These are phyloP conservation scores for Heterotilapia buettikoferi DNA, from an alignment of 2,113 vertebrate genomes.

Conservation along the genomic window DNA sequence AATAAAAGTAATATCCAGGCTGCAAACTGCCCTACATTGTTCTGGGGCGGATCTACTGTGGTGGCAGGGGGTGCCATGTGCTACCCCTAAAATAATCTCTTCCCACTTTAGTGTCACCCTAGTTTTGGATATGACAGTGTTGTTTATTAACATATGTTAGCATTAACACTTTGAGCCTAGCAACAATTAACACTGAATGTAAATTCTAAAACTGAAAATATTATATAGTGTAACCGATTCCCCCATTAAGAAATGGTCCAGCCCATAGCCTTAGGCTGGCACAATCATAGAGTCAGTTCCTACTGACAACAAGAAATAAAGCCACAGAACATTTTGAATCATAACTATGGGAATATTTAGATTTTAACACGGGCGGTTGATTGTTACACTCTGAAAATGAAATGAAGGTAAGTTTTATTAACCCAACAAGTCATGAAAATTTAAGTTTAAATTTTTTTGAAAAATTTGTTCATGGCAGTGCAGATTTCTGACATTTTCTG, in stretches of 20 bases:
- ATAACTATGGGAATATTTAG: not conserved
- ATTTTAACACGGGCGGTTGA: not conserved
- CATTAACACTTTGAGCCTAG: not conserved
- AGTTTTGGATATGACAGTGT: not conserved
- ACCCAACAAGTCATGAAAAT: not conserved
- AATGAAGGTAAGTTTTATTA: not conserved
- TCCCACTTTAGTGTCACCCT: not conserved
- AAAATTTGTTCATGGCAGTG: not conserved
- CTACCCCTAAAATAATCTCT: not conserved
- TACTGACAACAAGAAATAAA: not conserved
- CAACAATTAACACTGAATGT: not conserved
- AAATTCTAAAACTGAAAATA: not conserved
- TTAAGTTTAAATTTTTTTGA: not conserved
- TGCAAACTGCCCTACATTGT: not conserved
- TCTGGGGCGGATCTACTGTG: not conserved
- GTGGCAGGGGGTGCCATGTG: not conserved
- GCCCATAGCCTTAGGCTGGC: not conserved
- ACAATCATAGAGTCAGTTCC: not conserved
- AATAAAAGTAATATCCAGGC: not conserved
- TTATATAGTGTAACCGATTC: not conserved
- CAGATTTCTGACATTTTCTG: not conserved
- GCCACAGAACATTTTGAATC: not conserved
- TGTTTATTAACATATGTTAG: not conserved
- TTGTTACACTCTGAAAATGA: not conserved
- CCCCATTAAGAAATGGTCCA: not conserved